phyloP scores from a whole-genome alignment of 2,888 invertebrate genomes.

The Erebia epiphron region DNA sequence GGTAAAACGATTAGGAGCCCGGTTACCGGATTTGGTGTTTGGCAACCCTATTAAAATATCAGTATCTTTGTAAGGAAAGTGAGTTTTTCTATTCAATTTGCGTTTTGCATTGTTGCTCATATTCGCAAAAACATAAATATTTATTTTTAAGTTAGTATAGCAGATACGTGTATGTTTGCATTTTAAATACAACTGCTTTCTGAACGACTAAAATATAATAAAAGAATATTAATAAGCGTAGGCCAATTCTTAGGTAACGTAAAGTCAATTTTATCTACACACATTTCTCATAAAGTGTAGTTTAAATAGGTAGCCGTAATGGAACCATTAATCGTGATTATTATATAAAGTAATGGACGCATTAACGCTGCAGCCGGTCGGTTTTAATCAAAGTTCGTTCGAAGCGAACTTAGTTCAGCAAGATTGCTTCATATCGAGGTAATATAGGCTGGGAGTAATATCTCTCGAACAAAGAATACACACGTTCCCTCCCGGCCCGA shows the following conservation, averaged over 20 bases:
- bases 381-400: slow-evolving; percentile 77
- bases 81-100: slow-evolving; percentile 22
- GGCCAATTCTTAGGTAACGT: slow-evolving; percentile 1
- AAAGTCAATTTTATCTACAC: slow-evolving; percentile 21
- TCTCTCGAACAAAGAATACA: slow-evolving; percentile 75
- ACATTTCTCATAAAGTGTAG: slow-evolving; percentile 15
- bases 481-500: slow-evolving; percentile 62
- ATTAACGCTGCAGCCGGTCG: slow-evolving; percentile 58
- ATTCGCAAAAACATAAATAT: slow-evolving; percentile 6
- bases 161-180: neutral
- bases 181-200: neutral
- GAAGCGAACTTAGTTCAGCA: slow-evolving; percentile 67
- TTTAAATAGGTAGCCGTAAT: slow-evolving; percentile 21
- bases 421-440: slow-evolving; percentile 57
- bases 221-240: slow-evolving; percentile 15
- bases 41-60: slow-evolving; percentile 27
- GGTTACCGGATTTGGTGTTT: slow-evolving; percentile 34
- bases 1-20: slow-evolving; percentile 40
- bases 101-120: neutral
- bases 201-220: neutral
- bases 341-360: slow-evolving; percentile 36
- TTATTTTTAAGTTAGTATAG: neutral
- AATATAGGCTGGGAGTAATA: slow-evolving; percentile 72
- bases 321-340: slow-evolving; percentile 24
- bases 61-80: slow-evolving; percentile 29